A percentile compares a stretch with the other conserved stretches of the same genome.
phyloP scores from a whole-genome alignment of 2,888 invertebrate genomes.

The Calameuta filiformis region DNA sequence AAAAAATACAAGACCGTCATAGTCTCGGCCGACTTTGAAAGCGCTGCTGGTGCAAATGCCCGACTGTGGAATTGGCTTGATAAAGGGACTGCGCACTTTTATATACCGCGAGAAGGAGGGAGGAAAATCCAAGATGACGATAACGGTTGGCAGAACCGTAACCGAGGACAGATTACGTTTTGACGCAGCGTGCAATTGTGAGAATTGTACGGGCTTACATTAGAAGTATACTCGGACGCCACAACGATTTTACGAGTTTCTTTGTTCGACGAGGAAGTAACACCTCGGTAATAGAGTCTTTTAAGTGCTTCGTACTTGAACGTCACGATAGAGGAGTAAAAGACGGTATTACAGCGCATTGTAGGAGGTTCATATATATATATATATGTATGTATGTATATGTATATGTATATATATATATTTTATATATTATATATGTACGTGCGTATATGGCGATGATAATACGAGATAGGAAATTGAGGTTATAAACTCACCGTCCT shows the following conservation, averaged over 20 bases:
- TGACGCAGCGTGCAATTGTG: constrained; percentile 11
- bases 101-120: neutral
- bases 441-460: neutral
- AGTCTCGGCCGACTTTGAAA: neutral
- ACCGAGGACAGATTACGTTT: neutral
- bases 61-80: neutral
- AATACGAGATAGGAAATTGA: neutral
- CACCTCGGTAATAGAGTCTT: constrained; percentile 9
- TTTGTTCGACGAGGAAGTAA: constrained; percentile 15
- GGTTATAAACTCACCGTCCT: neutral
- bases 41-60: neutral
- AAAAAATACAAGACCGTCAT: neutral
- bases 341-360: constrained; percentile 2
- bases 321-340: neutral
- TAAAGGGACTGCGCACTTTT: neutral
- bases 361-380: neutral
- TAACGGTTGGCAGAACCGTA: neutral
- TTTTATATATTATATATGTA: no score
- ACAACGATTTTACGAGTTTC: constrained; percentile 19
- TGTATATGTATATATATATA: neutral
- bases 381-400: neutral
- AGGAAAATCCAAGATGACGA: constrained; percentile 6
- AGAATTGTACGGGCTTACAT: neutral
- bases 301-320: constrained; percentile 4
- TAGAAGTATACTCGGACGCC: neutral